phyloP scores from a whole-genome alignment of 2,797 vertebrate genomes.

The Phyllotis vaccarum region DNA sequence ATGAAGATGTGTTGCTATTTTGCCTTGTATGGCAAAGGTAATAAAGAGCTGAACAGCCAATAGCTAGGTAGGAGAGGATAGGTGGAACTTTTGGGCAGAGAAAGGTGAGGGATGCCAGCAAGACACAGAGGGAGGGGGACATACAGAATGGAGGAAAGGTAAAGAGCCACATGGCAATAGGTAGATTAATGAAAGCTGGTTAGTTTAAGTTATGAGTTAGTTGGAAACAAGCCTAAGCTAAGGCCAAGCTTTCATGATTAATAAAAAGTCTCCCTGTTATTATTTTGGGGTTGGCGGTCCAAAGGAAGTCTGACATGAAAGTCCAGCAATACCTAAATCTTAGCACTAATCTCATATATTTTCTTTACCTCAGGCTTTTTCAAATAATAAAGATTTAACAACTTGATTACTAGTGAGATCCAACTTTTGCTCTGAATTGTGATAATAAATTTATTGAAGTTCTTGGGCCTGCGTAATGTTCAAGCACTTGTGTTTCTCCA shows the following conservation, averaged over 20 bases:
- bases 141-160: not conserved
- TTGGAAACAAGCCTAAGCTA: not conserved
- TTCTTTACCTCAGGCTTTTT: conserved; percentile 10
- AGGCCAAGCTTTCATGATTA: not conserved
- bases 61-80: not conserved
- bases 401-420: not conserved
- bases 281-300: not conserved
- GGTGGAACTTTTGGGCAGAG: not conserved
- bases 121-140: not conserved
- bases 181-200: not conserved
- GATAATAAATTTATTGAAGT: not conserved
- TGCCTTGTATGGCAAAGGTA: not conserved
- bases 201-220: not conserved
- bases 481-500: not conserved
- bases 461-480: not conserved
- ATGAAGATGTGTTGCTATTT: not conserved
- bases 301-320: not conserved
- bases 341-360: not conserved
- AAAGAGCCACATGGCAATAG: not conserved
- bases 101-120: not conserved
- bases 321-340: not conserved
- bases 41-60: not conserved
- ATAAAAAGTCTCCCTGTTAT: not conserved
- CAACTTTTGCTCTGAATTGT: not conserved
- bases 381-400: not conserved